Evolutionary conservation across 2,888 invertebrate genomes (phyloP).

Genomic region (Plagodis dolabraria): DNA sequence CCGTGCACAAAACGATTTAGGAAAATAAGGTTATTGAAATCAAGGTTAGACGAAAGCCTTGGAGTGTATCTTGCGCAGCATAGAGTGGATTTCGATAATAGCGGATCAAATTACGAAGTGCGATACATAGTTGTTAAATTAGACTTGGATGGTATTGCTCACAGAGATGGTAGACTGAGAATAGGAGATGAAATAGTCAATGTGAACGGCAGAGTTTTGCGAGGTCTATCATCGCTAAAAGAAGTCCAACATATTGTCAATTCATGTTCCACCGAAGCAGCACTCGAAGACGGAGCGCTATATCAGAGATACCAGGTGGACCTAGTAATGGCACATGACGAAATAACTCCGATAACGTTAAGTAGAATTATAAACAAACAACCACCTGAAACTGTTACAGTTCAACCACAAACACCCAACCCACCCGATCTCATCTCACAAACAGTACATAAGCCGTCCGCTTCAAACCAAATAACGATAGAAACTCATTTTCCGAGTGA

Average conservation of each 20-base stretch:
- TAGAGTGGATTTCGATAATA: conserved; percentile 79
- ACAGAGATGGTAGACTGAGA: conserved; percentile 91
- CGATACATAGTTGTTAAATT: conserved; percentile 87
- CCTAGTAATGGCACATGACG: conserved; percentile 87
- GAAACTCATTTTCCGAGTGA: conserved; percentile 78
- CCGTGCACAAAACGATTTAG: conserved; percentile 86
- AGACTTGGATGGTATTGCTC: conserved; percentile 87
- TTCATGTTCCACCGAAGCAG: conserved; percentile 79
- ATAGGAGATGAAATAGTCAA: conserved; percentile 96
- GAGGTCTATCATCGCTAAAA: conserved; percentile 88
- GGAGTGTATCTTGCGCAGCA: conserved; percentile 90
- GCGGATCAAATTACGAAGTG: conserved; percentile 84
- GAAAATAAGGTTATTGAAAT: conserved; percentile 87
- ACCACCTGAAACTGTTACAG: conserved; percentile 54
- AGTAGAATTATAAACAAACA: conserved; percentile 75
- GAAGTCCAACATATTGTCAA: conserved; percentile 86
- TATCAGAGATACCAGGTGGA: conserved; percentile 83
- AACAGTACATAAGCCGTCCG: conserved; percentile 71
- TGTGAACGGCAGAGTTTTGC: conserved; percentile 92
- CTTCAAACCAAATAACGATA: conserved; percentile 73
- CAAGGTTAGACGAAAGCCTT: conserved; percentile 87
- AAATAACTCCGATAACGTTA: conserved; percentile 83
- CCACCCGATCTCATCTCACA: conserved; percentile 81
- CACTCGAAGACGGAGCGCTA: conserved; percentile 63
- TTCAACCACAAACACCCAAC: conserved; percentile 45